A percentile compares a stretch with the other conserved stretches of the same genome.
phyloP scores from a whole-genome alignment of 1,140 invertebrate species.

The Penaeus indicus region DNA sequence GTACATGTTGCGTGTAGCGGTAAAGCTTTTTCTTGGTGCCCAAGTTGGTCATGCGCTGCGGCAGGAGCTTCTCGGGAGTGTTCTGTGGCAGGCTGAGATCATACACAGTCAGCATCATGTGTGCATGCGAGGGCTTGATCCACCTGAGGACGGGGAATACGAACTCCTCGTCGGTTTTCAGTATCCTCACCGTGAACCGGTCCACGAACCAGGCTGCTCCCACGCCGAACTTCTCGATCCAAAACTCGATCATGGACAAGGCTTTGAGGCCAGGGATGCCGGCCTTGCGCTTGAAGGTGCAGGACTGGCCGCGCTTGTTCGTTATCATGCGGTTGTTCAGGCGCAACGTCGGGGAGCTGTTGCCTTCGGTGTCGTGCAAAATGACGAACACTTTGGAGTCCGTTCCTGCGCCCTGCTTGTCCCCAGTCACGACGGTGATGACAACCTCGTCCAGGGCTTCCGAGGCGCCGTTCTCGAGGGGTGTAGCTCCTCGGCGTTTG shows the following conservation, averaged over 20 bases:
- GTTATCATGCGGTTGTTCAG: conserved; percentile 69
- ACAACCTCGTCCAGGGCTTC: conserved; percentile 65
- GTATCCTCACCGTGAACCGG: conserved; percentile 69
- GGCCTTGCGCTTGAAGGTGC: conserved; percentile 35
- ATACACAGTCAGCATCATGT: conserved; percentile 33
- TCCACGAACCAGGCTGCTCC: conserved; percentile 72
- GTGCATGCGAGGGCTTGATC: conserved; percentile 6
- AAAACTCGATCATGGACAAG: conserved; percentile 63
- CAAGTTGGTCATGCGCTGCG: conserved; percentile 68
- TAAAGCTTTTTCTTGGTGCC: conserved; percentile 70
- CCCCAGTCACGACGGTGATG: conserved; percentile 69
- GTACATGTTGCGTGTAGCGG: conserved; percentile 67
- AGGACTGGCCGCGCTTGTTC: conserved; percentile 68
- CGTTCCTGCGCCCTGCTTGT: conserved; percentile 69
- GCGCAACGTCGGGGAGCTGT: conserved; percentile 65
- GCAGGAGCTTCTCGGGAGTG: conserved; percentile 7
- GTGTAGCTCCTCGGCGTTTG: conserved; percentile 7
- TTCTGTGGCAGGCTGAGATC: conserved; percentile 55
- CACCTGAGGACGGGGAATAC: conserved; percentile 65
- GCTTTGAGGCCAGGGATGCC: conserved; percentile 63
- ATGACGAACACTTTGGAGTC: conserved; percentile 69
- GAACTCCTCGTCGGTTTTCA: conserved; percentile 61
- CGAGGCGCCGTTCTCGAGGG: conserved; percentile 68
- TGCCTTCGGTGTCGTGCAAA: conserved; percentile 68
- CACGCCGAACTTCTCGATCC: conserved; percentile 68